These are phyloP conservation scores for Dinothrombium tinctorium DNA, from an alignment of 1,140 invertebrate species.

Conservation along the genomic window DNA sequence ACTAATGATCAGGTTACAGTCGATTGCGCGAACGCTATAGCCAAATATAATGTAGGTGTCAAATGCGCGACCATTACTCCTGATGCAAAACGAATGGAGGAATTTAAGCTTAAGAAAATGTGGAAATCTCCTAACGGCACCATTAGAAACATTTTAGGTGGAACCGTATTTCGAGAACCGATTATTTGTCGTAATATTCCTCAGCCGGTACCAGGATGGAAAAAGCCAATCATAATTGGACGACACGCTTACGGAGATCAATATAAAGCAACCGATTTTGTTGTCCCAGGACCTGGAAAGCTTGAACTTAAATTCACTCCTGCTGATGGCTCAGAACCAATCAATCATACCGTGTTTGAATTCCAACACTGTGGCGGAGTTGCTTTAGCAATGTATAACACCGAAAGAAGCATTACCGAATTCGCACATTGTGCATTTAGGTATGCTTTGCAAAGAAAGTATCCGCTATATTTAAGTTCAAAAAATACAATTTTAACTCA, in stretches of 20 bases:
- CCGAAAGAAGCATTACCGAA: conserved; percentile 47
- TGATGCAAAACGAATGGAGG: conserved; percentile 53
- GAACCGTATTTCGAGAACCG: conserved; percentile 82
- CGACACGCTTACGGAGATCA: conserved; percentile 87
- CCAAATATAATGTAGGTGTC: conserved; percentile 92
- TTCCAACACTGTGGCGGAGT: conserved; percentile 35
- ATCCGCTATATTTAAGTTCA: conserved; percentile 83
- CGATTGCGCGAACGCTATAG: conserved; percentile 86
- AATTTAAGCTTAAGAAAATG: conserved; percentile 96
- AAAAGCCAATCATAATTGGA: conserved; percentile 87
- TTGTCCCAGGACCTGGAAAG: conserved; percentile 64
- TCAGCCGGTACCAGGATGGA: conserved; percentile 74
- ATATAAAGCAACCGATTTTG: conserved; percentile 9
- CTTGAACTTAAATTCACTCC: conserved; percentile 60
- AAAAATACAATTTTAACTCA: conserved; percentile 98
- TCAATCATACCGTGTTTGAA: conserved; percentile 41
- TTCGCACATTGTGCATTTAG: conserved; percentile 87
- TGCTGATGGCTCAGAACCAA: conserved; percentile 24
- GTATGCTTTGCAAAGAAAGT: conserved; percentile 57
- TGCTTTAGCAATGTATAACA: conserved; percentile 89
- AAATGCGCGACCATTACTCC: conserved; percentile 96
- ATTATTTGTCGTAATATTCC: conserved; percentile 97
- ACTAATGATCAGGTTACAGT: conserved; percentile 87
- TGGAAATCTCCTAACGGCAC: conserved; percentile 98
- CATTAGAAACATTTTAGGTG: conserved; percentile 90